Evolutionary conservation across 2,113 vertebrate genomes (phyloP), one percentile per base, ranked within the genome.

Genomic region (Saccopteryx bilineata): DNA sequence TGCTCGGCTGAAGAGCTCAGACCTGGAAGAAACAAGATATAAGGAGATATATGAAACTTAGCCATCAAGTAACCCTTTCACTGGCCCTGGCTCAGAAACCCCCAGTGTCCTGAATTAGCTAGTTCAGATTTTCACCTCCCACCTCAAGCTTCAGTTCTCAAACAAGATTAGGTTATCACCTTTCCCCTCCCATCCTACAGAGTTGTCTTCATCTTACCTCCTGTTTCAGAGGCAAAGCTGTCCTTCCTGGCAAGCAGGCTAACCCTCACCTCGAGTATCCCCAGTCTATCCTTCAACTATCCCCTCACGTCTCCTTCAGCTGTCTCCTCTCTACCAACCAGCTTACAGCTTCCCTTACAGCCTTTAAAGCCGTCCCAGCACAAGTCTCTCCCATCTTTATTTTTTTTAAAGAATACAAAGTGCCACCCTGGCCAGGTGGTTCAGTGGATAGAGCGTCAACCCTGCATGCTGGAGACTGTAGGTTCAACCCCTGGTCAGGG

Each of bases 1-100:
- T 99, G 99, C 97, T 99, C 99, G 7, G 99, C 98, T 2, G 99
- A 99, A 93, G 99, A 99, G 69, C 99, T 98, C 97, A 99, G 97
- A 79, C 99, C 99, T 99, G 90, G 46, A 96, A 97, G 93, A 97
- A 96, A 97, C 33, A 93, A 87, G 50, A 94, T 39, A 39, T 39
- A 39, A 39, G 39, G 39, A 26, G 54, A 90, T 60, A 94, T 10
- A 10, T 24, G 61, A 54, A 86, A 84, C 50, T 87, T 52, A 94
- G 68, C 12, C 50, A 87, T 15, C 33, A 82, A 58, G 21, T 83
- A 79, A 87, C 31, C 39, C 68, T 96, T 75, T 82, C 11, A 91
- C 65, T 18, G 5, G 33, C 39, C 79, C n/a, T 80, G 69, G 54
- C 33, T 69, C 84, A 90, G 80, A 80, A 90, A 69, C 39, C 19